A percentile compares a stretch with the other conserved stretches of the same genome.
These are phyloP conservation scores for Paramuricea clavata DNA, from an alignment of 92 coral and sea anemone species.

Conservation along the genomic window DNA sequence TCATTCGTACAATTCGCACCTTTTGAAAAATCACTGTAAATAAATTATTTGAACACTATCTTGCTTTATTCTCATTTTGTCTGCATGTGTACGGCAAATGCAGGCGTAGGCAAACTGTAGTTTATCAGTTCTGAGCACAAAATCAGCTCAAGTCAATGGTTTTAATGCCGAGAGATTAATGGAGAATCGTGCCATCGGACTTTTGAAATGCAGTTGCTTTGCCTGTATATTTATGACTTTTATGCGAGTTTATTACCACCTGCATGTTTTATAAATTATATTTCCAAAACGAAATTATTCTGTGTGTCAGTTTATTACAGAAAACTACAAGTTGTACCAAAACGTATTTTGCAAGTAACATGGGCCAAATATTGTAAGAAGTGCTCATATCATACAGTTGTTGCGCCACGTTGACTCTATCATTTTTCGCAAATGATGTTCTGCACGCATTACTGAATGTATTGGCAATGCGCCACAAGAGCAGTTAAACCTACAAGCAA, in stretches of 20 bases:
- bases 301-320: too few relatives aligned
- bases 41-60: conserved; percentile 39
- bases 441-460: neutral
- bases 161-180: too few relatives aligned
- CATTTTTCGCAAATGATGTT: neutral
- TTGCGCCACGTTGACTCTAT: too few relatives aligned
- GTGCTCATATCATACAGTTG: too few relatives aligned
- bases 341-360: too few relatives aligned
- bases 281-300: too few relatives aligned
- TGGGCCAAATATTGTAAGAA: too few relatives aligned
- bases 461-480: conserved; percentile 17
- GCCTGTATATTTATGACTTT: neutral
- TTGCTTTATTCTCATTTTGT: neutral
- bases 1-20: conserved; percentile 36
- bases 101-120: neutral
- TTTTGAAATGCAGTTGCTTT: neutral
- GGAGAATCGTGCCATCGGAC: too few relatives aligned
- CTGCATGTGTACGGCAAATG: neutral
- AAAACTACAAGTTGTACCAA: too few relatives aligned
- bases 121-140: too few relatives aligned
- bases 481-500: neutral
- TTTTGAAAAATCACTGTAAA: conserved; percentile 29
- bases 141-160: too few relatives aligned
- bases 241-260: neutral
- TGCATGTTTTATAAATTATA: neutral